Conservation (phyloP, 2,888 invertebrate species). For the Euzophera pinguis region DNA sequence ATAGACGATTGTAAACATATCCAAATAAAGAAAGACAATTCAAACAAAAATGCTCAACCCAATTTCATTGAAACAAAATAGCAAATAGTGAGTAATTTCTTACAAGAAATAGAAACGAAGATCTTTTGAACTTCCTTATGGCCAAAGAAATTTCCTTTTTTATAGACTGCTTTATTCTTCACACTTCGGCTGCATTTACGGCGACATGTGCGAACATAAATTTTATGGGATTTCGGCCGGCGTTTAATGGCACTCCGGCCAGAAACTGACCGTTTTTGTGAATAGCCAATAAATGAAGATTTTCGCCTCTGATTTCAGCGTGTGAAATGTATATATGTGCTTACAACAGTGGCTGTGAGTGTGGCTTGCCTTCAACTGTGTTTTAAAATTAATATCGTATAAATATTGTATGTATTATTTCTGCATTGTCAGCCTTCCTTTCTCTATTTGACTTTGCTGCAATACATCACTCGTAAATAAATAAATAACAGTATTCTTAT, state of each 20-base stretch:
- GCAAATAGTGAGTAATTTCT: neutral
- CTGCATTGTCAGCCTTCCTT: too few species aligned
- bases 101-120: neutral
- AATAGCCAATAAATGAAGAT: constrained; percentile 37
- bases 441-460: too few species aligned
- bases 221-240: constrained; percentile 60
- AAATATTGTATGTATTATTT: too few species aligned
- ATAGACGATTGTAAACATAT: too few species aligned
- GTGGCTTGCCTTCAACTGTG: neutral
- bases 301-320: constrained; percentile 17
- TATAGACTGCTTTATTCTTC: constrained; percentile 51
- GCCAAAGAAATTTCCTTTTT: constrained; percentile 52
- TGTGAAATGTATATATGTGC: constrained; percentile 6
- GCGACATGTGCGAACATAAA: constrained; percentile 61
- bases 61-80: neutral
- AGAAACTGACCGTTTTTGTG: constrained; percentile 47
- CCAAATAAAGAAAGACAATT: too few species aligned
- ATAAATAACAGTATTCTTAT: too few species aligned
- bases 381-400: too few species aligned
- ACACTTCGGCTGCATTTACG: constrained; percentile 55
- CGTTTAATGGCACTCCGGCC: constrained; percentile 52
- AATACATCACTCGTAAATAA: too few species aligned
- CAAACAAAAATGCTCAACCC: neutral
- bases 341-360: neutral
- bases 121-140: constrained; percentile 6